These are phyloP conservation scores for Bembecia ichneumoniformis DNA, from an alignment of 2,888 invertebrate genomes.

Conservation along the genomic window DNA sequence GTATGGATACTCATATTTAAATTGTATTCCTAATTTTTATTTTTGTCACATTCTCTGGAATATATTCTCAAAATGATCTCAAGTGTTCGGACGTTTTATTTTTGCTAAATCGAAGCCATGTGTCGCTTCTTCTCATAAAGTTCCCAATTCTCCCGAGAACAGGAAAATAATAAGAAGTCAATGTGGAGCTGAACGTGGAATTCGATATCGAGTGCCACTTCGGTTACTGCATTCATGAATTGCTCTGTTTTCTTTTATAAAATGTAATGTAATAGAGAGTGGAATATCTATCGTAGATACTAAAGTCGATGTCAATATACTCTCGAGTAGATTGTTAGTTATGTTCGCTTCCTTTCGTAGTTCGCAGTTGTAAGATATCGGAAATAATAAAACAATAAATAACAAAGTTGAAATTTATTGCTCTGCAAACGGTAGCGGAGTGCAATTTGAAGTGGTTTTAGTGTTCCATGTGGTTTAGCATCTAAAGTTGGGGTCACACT, in stretches of 20 bases:
- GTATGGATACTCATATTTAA: too few relatives aligned
- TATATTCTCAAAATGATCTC: background rate
- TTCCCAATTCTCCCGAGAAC: constrained; percentile 23
- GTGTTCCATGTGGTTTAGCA: background rate
- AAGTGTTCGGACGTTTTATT: background rate
- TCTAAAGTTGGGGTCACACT: background rate
- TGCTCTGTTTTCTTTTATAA: constrained; percentile 28
- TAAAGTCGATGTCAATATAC: background rate
- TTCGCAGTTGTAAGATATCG: background rate
- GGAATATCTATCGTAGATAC: background rate
- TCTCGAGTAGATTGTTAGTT: background rate
- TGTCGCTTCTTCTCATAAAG: constrained; percentile 15
- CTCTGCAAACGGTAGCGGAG: background rate
- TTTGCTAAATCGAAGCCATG: background rate
- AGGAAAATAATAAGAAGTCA: constrained; percentile 29
- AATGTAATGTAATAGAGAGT: constrained; percentile 21
- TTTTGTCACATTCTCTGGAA: too few relatives aligned
- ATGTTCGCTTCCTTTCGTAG: background rate
- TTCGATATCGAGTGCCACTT: constrained; percentile 31
- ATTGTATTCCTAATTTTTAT: too few relatives aligned
- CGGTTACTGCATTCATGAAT: constrained; percentile 29
- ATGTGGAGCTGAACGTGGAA: constrained; percentile 17
- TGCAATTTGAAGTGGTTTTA: background rate
- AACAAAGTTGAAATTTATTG: background rate
- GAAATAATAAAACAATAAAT: constrained; percentile 1